These are phyloP conservation scores for Neomicropteryx cornuta DNA, from an alignment of 1,140 invertebrate species.

Conservation along the genomic window DNA sequence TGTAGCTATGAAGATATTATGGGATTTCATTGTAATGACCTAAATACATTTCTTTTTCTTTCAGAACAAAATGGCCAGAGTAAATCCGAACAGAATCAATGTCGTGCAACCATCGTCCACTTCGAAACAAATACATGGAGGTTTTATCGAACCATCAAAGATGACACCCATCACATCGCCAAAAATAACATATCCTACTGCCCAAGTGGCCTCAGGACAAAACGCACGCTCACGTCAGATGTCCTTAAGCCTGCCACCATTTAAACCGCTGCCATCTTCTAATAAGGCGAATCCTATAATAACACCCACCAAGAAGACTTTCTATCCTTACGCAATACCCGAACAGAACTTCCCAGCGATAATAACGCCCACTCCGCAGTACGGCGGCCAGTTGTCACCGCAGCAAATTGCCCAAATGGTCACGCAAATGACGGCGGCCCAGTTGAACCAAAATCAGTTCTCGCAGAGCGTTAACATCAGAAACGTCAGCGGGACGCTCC, in stretches of 20 bases:
- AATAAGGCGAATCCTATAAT: slow-evolving; percentile 33
- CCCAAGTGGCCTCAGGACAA: slow-evolving; percentile 3
- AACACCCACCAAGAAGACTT: slow-evolving; percentile 26
- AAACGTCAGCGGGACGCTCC: too few species aligned
- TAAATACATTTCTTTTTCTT: slow-evolving; percentile 6
- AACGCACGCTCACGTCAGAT: slow-evolving; percentile 16
- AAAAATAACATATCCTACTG: not conserved
- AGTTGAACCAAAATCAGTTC: slow-evolving; percentile 16
- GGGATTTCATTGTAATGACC: too few species aligned
- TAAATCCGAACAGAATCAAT: slow-evolving; percentile 9
- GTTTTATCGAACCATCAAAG: not conserved
- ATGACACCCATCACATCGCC: not conserved
- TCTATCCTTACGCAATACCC: slow-evolving; percentile 24
- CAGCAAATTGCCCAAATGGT: slow-evolving; percentile 32
- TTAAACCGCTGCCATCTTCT: slow-evolving; percentile 61
- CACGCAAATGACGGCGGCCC: slow-evolving; percentile 29
- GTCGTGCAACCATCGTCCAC: slow-evolving; percentile 18
- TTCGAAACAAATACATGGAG: too few species aligned
- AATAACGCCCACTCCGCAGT: slow-evolving; percentile 17
- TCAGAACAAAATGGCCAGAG: slow-evolving; percentile 8
- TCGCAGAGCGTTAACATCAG: too few species aligned
- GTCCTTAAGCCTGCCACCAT: slow-evolving; percentile 53
- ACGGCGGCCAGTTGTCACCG: slow-evolving; percentile 17
- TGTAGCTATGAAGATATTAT: too few species aligned
- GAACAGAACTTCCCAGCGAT: slow-evolving; percentile 33